Base-by-base conservation (phyloP, 2,888 invertebrate species). In the Melieria crassipennis region DNA sequence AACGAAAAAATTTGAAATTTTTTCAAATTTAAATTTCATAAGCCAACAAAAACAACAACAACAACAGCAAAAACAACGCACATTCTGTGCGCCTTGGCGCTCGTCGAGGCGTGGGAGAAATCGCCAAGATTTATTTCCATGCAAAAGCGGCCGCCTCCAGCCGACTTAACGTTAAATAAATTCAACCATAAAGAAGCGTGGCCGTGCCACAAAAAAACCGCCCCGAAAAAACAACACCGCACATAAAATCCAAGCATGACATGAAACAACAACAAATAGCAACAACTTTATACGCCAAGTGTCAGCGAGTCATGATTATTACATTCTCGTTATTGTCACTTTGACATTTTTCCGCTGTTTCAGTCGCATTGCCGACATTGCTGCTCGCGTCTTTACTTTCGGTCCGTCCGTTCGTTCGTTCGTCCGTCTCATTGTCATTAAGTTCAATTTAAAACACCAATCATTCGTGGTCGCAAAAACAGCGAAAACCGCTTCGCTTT, bases 381-480 rank as follows among this genome's bases (percentile, higher is more conserved):
- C 61, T 55, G 47, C 56, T 69, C 55, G 55, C 55, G 61, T 50
- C 42, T 47, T n/a, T 5, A 4, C 6, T 10, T 13, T 45, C 13
- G 13, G 42, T 2, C 5, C 6, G 13, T n/a, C 16, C 60, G 58
- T 43, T 48, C 9, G 5, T 1, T 13, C 45, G 5, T 5, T 42
- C 10, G 5, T 16, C 60, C 46, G 47, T 48, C 52, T 61, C 47
- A 46, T 61, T 69, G 69, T 80, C 77, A 80, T 81, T 81, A 80
- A 79, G 74, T 77, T 75, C 81, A 75, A 82, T 81, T 82, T 82
- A 81, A 72, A 80, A 79, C 76, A 75, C 43, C 69, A 69, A 56
- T 69, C 69, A 69, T 64, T 69, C 61, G 56, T 62, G 42, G 46
- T 62, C 60, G 58, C 58, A n/a, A 43, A 42, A 55, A 62, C 61